These are phyloP conservation scores for Cosmopolites sordidus DNA, from an alignment of 2,888 invertebrate species.

Conservation along the genomic window DNA sequence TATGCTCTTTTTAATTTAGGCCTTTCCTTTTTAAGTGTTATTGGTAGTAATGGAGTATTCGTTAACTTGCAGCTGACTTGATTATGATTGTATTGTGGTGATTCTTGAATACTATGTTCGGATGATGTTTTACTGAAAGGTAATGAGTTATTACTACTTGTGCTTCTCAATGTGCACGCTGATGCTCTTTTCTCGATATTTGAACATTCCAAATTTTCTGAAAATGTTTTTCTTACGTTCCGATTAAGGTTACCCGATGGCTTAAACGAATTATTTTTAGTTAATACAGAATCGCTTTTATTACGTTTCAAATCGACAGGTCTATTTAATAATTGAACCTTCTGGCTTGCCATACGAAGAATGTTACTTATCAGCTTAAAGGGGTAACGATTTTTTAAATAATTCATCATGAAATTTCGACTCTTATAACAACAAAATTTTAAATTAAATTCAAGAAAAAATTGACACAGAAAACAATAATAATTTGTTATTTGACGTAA, in stretches of 20 bases:
- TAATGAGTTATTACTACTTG: slow-evolving; percentile 8
- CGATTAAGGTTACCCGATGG: neutral
- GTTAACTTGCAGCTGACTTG: neutral
- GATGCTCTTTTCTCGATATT: slow-evolving; percentile 4
- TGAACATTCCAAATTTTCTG: slow-evolving; percentile 4
- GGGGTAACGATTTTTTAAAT: slow-evolving; percentile 26
- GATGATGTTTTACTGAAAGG: slow-evolving; percentile 19
- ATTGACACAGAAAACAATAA: too few relatives aligned
- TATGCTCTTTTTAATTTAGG: slow-evolving; percentile 18
- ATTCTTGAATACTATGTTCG: slow-evolving; percentile 13
- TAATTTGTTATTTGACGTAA: too few relatives aligned
- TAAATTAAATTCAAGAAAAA: too few relatives aligned
- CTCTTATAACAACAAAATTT: too few relatives aligned
- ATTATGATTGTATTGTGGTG: neutral
- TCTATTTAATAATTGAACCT: slow-evolving; percentile 8
- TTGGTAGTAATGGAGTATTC: too few relatives aligned
- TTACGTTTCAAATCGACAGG: slow-evolving; percentile 22
- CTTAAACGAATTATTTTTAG: neutral
- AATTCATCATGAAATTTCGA: slow-evolving; percentile 19
- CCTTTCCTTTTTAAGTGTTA: slow-evolving; percentile 5
- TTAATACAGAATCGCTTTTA: slow-evolving; percentile 23
- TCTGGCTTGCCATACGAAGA: slow-evolving; percentile 25
- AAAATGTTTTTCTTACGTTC: neutral
- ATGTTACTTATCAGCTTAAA: slow-evolving; percentile 28
- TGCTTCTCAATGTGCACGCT: neutral